Base-by-base conservation (phyloP, 2,113 vertebrate genomes). In the Saimiri boliviensis region DNA sequence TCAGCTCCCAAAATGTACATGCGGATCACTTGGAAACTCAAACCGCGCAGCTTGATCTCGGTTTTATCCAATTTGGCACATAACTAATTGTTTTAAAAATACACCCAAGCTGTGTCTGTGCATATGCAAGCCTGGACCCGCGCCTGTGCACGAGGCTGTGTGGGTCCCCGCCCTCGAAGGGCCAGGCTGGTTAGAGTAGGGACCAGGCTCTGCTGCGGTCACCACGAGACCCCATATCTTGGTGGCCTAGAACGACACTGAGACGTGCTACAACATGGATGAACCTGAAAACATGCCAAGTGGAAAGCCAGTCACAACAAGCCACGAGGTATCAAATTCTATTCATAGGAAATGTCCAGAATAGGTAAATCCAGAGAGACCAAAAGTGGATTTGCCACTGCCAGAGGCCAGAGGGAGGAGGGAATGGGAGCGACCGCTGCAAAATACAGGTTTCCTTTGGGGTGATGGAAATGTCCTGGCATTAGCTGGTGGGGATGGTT, bases 21-120 rank as follows among this genome's bases (percentile, higher is more conserved):
- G 89, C 77, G 16, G 11, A 73, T 90, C 21, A 54, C 76, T 83
- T 42, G 60, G 93, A 86, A 95, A 92, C 90, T 91, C 70, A 80
- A 94, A 84, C 54, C 8, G 8, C 68, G 83, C 80, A 82, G 54
- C 73, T 80, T 87, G 87, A 58, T 90, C 86, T 94, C 16, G 1
- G 35, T 30, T 95, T 93, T 90, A 73, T 66, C 73, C 91, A 93
- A 6, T 27, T 91, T 86, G 86, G 92, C 23, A n/a, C 73, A n/a
- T 84, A 82, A 40, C 68, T 83, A n/a, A 91, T 86, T 93, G 68
- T 85, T 90, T 97, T 79, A 82, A 91, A 94, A 94, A 91, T 63
- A 86, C 11, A 42, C 76, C 45, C 49, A 60, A 47, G 54, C 74
- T 60, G 0, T 52, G 27, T 23, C 54, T 49, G 79, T 14, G 40